Percentiles rank a stretch among this genome's conserved stretches.
Evolutionary conservation across 2,888 invertebrate species (phyloP).

Genomic region (Amitus sp.): DNA sequence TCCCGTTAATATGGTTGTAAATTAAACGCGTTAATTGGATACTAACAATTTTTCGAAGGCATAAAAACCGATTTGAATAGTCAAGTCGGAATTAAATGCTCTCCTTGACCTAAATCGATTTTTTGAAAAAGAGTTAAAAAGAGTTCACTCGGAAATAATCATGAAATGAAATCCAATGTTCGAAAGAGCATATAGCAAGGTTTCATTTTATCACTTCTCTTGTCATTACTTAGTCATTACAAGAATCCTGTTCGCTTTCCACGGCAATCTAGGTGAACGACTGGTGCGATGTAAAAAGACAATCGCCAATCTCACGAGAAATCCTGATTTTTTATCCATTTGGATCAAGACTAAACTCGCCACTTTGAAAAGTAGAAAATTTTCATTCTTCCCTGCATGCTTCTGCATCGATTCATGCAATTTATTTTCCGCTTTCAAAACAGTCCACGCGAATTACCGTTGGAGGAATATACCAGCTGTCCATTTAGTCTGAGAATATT

Average conservation of each 20-base stretch:
- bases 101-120: too few species aligned
- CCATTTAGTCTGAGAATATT: background rate
- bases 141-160: slow-evolving; percentile 15
- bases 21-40: too few species aligned
- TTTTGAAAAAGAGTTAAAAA: background rate
- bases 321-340: slow-evolving; percentile 7
- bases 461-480: background rate
- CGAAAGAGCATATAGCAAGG: background rate
- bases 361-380: background rate
- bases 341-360: slow-evolving; percentile 3
- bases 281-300: slow-evolving; percentile 8
- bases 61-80: background rate
- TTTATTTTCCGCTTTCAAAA: too few species aligned
- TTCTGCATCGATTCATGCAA: too few species aligned
- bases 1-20: too few species aligned
- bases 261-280: slow-evolving; percentile 19
- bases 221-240: slow-evolving; percentile 13
- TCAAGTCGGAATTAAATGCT: too few species aligned
- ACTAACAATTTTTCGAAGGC: background rate
- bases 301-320: slow-evolving; percentile 12
- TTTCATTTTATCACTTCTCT: slow-evolving; percentile 11
- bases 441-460: too few species aligned
- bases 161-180: background rate
- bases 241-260: slow-evolving; percentile 24
- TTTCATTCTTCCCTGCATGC: background rate